phyloP scores from a whole-genome alignment of 2,113 vertebrate genomes.

The Oreochromis tanganicae region DNA sequence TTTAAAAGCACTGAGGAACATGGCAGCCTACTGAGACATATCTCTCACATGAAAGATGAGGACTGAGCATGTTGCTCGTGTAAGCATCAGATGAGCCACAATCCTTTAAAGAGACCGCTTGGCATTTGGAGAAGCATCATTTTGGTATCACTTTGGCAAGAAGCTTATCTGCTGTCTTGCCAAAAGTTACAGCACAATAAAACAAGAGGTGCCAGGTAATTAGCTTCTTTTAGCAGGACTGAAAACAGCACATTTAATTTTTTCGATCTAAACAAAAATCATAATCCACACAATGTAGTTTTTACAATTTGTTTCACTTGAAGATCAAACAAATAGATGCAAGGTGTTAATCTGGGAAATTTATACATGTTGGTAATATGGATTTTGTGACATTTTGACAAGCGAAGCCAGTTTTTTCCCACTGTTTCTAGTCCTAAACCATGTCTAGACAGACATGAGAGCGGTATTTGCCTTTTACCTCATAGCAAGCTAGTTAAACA shows the following conservation, averaged over 20 bases:
- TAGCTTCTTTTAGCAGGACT: not conserved
- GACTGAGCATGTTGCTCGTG: not conserved
- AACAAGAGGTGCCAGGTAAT: not conserved
- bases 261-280: not conserved
- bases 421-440: not conserved
- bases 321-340: not conserved
- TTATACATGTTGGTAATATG: not conserved
- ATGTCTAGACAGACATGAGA: not conserved
- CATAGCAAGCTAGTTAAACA: not conserved
- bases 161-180: not conserved
- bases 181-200: not conserved
- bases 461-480: not conserved
- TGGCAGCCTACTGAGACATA: not conserved
- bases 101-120: not conserved
- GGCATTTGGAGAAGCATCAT: not conserved
- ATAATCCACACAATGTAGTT: not conserved
- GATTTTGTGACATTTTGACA: not conserved
- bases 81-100: not conserved
- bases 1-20: constrained; percentile 17
- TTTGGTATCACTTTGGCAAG: not conserved
- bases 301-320: not conserved
- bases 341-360: not conserved
- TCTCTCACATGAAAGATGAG: not conserved
- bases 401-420: not conserved
- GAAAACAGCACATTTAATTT: not conserved